Evolutionary conservation across 2,797 vertebrate species (phyloP).

Genomic region (Neostethus bicornis): DNA sequence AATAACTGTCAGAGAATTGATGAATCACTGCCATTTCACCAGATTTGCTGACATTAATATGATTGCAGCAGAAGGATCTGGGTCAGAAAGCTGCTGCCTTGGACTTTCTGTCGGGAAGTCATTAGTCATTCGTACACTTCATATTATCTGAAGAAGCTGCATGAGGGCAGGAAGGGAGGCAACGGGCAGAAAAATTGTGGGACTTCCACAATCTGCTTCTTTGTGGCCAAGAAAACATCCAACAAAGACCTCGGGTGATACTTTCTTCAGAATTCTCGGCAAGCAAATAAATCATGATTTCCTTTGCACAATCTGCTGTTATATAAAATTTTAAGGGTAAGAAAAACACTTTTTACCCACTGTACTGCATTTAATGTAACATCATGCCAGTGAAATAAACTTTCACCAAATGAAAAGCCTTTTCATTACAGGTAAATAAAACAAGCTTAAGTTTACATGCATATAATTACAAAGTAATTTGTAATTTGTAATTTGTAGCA

Average conservation of each 20-base stretch:
- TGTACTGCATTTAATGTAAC: too few relatives aligned
- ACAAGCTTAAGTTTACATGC: too few relatives aligned
- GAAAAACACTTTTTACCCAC: too few relatives aligned
- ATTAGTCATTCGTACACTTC: slow-evolving; percentile 3
- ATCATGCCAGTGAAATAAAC: too few relatives aligned
- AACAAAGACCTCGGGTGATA: neutral
- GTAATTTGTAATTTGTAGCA: too few relatives aligned
- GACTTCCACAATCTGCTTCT: neutral
- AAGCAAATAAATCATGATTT: neutral
- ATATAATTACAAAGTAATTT: too few relatives aligned
- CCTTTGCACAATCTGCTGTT: neutral
- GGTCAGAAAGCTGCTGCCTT: slow-evolving; percentile 1
- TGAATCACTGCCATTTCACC: neutral
- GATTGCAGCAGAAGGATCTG: slow-evolving; percentile 6
- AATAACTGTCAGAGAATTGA: slow-evolving; percentile 19
- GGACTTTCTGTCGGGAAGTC: slow-evolving; percentile 6
- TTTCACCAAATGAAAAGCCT: too few relatives aligned
- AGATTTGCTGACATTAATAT: slow-evolving; percentile 11
- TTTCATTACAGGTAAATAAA: too few relatives aligned
- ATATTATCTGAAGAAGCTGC: neutral
- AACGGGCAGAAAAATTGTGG: neutral
- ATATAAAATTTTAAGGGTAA: neutral
- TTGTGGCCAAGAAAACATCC: neutral
- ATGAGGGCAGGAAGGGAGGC: neutral
- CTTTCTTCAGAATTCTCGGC: neutral